Evolutionary conservation across 2,113 vertebrate genomes (phyloP), one percentile per base, ranked within the genome.

Genomic region (Salvelinus namaycush): DNA sequence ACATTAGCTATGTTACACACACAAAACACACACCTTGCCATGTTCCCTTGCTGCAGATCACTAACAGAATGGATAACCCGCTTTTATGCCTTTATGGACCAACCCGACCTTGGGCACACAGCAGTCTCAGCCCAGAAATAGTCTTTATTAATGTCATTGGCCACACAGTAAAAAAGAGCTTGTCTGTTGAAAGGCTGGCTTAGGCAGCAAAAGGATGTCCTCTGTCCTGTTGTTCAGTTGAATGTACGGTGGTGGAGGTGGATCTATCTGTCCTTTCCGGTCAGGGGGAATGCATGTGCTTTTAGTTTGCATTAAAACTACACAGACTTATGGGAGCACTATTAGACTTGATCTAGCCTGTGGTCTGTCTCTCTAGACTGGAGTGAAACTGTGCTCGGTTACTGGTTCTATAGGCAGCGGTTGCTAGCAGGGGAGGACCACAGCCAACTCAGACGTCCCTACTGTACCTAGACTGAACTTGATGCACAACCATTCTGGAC

Each of bases 251-350:
- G 22, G 13, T 67, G 8, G 51, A 24, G 11, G 9, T 66, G 24
- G 65, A 54, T 71, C 81, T 86, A 49, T 76, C 73, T 73, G 70
- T 51, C 60, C 8, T 76, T 74, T 86, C 34, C 9, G 79, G 82
- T 92, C 91, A 90, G 86, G 83, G 84, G 91, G 87, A 88, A 80
- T 74, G 84, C 87, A 90, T 90, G 89, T 82, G 87, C 84, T 89
- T 81, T 66, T 84, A 83, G 76, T 72, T 82, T 87, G 82, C 57
- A 57, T 64, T 22, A n/a, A 76, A 69, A 66, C 81, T 76, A 64
- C 75, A 72, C 22, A 72, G 79, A 83, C 39, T 86, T 67, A 77
- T 73, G 66, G 76, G 34, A 76, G 34, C 57, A 68, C 24, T 22
- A 26, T 62, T 12, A 72, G 48, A 68, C 27, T 59, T 44, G 39